phyloP scores from a whole-genome alignment of 2,113 vertebrate species.

The Delphinus delphis region DNA sequence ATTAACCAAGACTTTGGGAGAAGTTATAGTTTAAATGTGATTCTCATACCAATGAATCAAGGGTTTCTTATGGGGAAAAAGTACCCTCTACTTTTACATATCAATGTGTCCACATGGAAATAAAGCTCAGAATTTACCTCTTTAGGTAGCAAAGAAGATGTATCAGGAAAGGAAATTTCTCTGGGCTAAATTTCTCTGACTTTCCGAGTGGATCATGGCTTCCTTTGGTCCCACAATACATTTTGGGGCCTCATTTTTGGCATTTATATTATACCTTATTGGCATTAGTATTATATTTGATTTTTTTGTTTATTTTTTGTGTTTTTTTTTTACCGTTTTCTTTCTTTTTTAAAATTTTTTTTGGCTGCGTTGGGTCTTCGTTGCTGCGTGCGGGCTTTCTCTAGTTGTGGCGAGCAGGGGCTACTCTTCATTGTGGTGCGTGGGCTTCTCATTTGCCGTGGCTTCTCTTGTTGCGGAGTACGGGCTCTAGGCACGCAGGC shows the following conservation, averaged over 20 bases:
- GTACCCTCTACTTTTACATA: not conserved
- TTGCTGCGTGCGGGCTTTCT: too few species aligned
- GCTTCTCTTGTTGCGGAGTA: too few species aligned
- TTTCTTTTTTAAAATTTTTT: too few species aligned
- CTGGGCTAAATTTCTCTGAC: not conserved
- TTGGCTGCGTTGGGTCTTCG: too few species aligned
- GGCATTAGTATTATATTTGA: not conserved
- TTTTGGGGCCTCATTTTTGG: not conserved
- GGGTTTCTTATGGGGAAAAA: not conserved
- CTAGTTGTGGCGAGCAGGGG: too few species aligned
- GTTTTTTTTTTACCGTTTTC: too few species aligned
- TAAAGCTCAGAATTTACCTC: not conserved
- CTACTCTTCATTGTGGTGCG: too few species aligned
- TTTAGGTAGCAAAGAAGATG: not conserved
- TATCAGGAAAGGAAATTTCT: not conserved
- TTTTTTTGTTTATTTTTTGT: too few species aligned
- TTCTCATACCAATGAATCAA: conserved; percentile 9
- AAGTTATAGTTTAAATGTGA: conserved; percentile 3
- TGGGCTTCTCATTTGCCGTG: too few species aligned
- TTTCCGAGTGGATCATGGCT: not conserved
- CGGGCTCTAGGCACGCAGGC: too few species aligned
- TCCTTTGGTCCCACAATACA: not conserved
- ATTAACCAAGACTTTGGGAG: conserved; percentile 47
- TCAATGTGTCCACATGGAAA: not conserved
- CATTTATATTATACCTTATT: not conserved